Evolutionary conservation across 2,888 invertebrate species (phyloP), one percentile per base, ranked within the genome.

Genomic region (Itoplectis maculator): DNA sequence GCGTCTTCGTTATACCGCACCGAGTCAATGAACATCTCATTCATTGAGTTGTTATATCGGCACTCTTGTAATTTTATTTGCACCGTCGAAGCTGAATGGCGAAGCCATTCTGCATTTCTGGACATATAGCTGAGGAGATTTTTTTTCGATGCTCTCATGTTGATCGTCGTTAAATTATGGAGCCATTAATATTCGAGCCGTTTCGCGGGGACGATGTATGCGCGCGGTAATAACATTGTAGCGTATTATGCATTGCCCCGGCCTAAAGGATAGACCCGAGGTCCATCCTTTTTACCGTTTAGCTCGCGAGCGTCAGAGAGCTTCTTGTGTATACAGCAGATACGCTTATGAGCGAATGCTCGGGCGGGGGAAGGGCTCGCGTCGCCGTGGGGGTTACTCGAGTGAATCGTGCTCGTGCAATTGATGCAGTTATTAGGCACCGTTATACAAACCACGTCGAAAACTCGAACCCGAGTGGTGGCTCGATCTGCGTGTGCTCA

Each of bases 401-500:
- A 47, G 18, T 18, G 51, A 79, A 72, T 79, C 84, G 84, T 84
- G 84, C 79, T 81, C 79, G 65, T 65, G 75, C 84, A 84, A 79
- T 79, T 51, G 79, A 82, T 73, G 76, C 63, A 56, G 84, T 79
- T 82, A 84, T 84, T 84, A 75, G 54, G 72, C 40, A 20, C 29
- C 42, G 42, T 59, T 72, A 59, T 69, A 47, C 15, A 40, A 65
- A 40, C 15, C 35, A n/a, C 56, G 61, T 61, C 8, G 7, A 69
- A 61, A 77, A 56, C 56, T 15, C 45, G 37, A 49, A 7, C 47
- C 37, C 37, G 59, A 63, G 61, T 9, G 37, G 5, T 18, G 40
- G 61, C 18, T 11, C 18, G 18, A 18, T 18, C 61, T 40, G 40
- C 40, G 15, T 42, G n/a, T n/a, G n/a, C n/a, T n/a, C n/a, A n/a